Evolutionary conservation across 2,888 invertebrate genomes (phyloP), one percentile per base, ranked within the genome.

Genomic region (Cosmopolites sordidus): DNA sequence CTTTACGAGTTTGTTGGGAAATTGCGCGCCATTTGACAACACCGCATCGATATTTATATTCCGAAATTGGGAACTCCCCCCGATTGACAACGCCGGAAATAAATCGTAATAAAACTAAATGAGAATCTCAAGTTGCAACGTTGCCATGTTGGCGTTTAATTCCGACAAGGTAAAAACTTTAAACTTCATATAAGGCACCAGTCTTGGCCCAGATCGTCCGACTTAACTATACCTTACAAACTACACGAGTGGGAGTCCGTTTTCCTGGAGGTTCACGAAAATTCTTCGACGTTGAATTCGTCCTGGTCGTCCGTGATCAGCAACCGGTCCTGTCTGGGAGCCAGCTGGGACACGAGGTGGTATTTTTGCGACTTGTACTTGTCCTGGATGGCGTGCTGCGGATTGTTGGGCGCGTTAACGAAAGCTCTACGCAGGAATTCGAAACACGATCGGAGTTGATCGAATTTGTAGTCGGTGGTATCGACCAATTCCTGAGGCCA

Each of bases 301-400:
- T 22, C 22, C 3, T 22, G 3, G 8, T 22, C 8, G 22, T 22
- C 22, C 3, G 3, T 22, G 8, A 22, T 22, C 22, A 33, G 2
- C 2, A 38, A 49, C 12, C 16, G 18, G 2, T 48, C 48, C 16
- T 15, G n/a, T 44, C 54, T 61, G 4, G 66, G 64, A 16, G 55
- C 39, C 22, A 65, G 44, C 22, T 61, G 59, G 0, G 72, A 67
- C 0, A 74, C 73, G 47, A 71, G 69, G 52, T 71, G 60, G 56
- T 66, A 87, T 83, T 87, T 88, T 71, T 79, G 81, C 62, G 75
- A 78, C 73, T 85, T 89, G 77, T 92, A 96, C 76, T 95, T 96
- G 69, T 94, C 93, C 60, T 84, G 59, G 16, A 59, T 54, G 15
- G 59, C 51, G 16, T 57, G 59, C 33, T 59, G 59, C 2, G 48